These are phyloP conservation scores for Hirtodrosophila cameraria DNA, from an alignment of 2,888 invertebrate species.

Conservation along the genomic window DNA sequence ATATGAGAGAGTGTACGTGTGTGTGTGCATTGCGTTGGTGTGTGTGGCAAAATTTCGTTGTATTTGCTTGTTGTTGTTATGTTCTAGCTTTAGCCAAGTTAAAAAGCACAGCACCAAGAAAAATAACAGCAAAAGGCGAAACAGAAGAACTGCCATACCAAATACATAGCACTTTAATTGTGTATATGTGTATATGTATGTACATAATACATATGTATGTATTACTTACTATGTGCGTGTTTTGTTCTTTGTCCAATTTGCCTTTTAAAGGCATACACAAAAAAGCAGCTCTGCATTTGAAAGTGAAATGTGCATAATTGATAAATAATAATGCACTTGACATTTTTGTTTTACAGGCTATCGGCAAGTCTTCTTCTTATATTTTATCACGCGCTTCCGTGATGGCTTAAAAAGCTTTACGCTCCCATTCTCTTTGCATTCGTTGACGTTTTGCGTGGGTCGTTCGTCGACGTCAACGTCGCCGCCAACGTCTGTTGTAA, in stretches of 20 bases:
- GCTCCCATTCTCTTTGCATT: slow-evolving; percentile 19
- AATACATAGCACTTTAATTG: slow-evolving; percentile 35
- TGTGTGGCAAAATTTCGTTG: slow-evolving; percentile 63
- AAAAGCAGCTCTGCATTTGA: slow-evolving; percentile 54
- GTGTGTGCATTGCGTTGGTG: slow-evolving; percentile 28
- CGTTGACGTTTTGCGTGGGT: slow-evolving; percentile 51
- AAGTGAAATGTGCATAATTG: slow-evolving; percentile 62
- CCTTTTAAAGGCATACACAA: slow-evolving; percentile 56
- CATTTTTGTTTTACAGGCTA: slow-evolving; percentile 29
- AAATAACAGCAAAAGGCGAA: slow-evolving; percentile 46
- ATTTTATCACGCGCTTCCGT: slow-evolving; percentile 50
- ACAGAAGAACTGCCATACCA: slow-evolving; percentile 49
- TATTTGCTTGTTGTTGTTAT: slow-evolving; percentile 66
- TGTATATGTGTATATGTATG: slow-evolving; percentile 1
- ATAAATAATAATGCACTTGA: slow-evolving; percentile 39
- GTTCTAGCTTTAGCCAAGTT: slow-evolving; percentile 76
- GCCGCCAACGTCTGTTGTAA: slow-evolving; percentile 41
- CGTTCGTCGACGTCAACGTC: slow-evolving; percentile 25
- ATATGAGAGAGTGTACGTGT: slow-evolving; percentile 11
- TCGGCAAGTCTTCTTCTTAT: slow-evolving; percentile 27
- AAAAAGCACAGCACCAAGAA: slow-evolving; percentile 58
- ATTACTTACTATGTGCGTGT: slow-evolving; percentile 8
- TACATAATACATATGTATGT: not conserved
- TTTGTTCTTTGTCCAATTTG: slow-evolving; percentile 60
- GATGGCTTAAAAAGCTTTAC: slow-evolving; percentile 40